phyloP scores from a whole-genome alignment of 2,113 vertebrate species.

The Octodon degus region DNA sequence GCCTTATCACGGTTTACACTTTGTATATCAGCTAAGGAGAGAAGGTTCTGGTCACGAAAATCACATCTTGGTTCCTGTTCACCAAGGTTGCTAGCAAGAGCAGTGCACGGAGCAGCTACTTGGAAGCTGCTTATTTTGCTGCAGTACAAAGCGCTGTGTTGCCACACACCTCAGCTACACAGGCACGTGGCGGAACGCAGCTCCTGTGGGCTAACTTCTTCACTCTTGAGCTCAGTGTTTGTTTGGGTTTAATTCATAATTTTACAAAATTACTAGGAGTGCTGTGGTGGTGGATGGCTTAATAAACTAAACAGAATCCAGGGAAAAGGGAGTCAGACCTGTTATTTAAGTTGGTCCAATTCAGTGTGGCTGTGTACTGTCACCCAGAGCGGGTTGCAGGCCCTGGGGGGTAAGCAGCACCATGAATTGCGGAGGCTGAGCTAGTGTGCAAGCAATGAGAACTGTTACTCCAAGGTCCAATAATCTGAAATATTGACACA shows the following conservation, averaged over 20 bases:
- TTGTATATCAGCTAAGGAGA: background rate
- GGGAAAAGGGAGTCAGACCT: background rate
- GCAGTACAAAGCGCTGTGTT: background rate
- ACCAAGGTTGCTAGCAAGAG: background rate
- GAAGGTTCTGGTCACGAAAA: background rate
- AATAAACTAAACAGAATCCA: constrained; percentile 18
- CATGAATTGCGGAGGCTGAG: background rate
- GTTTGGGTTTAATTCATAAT: constrained; percentile 24
- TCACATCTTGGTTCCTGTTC: background rate
- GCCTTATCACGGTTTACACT: background rate
- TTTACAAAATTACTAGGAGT: constrained; percentile 13
- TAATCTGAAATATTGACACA: constrained; percentile 33
- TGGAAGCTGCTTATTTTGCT: background rate
- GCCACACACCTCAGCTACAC: background rate
- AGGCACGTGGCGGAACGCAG: background rate
- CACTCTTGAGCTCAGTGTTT: background rate
- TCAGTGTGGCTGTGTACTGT: background rate
- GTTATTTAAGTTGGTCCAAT: constrained; percentile 29
- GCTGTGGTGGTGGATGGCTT: background rate
- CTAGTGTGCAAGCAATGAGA: constrained; percentile 30
- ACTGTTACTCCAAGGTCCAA: background rate
- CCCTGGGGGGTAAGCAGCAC: background rate
- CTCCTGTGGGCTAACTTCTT: background rate
- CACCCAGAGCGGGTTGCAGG: background rate
- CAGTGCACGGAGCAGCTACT: background rate